Evolutionary conservation across 1,140 invertebrate species (phyloP).

Genomic region (Euwallacea fornicatus): DNA sequence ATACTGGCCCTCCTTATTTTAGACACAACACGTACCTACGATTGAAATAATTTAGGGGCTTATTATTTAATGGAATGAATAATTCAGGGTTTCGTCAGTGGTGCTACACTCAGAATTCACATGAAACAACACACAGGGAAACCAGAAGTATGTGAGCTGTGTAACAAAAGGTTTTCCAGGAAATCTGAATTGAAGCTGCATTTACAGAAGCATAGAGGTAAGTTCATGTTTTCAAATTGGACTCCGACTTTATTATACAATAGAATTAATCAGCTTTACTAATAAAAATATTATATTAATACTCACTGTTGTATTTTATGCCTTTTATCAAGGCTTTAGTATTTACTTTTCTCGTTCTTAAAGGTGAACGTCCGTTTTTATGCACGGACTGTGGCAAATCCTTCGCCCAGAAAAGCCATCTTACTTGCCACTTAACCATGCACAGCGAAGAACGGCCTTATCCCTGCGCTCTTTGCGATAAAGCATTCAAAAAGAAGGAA

Average conservation of each 20-base stretch:
- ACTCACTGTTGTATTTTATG: not conserved
- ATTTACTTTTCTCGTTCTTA: conserved; percentile 6
- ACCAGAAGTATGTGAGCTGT: conserved; percentile 46
- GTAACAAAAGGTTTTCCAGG: conserved; percentile 47
- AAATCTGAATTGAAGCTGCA: conserved; percentile 47
- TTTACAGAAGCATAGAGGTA: conserved; percentile 48
- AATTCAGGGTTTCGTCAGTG: conserved; percentile 44
- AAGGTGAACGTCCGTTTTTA: conserved; percentile 47
- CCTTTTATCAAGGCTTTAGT: too few species aligned
- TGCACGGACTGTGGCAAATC: conserved; percentile 47
- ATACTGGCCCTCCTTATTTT: too few species aligned
- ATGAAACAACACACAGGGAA: conserved; percentile 47
- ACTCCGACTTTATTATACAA: not conserved
- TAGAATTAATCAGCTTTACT: not conserved
- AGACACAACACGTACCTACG: too few species aligned
- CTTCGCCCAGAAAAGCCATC: conserved; percentile 48
- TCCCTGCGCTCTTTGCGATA: conserved; percentile 46
- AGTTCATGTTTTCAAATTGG: not conserved
- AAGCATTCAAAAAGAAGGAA: conserved; percentile 46
- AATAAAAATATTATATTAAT: not conserved
- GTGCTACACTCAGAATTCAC: conserved; percentile 45
- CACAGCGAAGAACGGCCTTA: conserved; percentile 52
- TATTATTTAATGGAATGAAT: not conserved
- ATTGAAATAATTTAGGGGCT: too few species aligned
- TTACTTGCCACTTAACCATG: conserved; percentile 47